These are phyloP conservation scores for Desmodus rotundus DNA, from an alignment of 2,113 vertebrate genomes.

Conservation along the genomic window DNA sequence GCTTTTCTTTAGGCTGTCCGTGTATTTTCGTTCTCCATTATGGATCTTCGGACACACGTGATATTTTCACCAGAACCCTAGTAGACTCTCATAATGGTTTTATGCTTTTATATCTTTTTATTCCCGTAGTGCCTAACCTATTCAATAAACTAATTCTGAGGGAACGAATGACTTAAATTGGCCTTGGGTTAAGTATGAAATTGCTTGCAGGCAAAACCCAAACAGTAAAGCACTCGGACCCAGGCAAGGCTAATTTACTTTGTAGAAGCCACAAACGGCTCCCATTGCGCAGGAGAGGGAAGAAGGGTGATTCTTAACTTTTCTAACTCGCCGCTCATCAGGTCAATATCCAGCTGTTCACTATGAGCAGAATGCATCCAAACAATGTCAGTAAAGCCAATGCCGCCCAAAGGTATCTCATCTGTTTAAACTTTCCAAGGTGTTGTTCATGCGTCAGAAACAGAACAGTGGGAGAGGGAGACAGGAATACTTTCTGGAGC, in stretches of 20 bases:
- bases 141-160: slow-evolving; percentile 10
- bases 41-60: background rate
- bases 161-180: slow-evolving; percentile 8
- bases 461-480: slow-evolving; percentile 14
- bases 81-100: background rate
- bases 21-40: slow-evolving; percentile 16
- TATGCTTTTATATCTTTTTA: background rate
- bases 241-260: slow-evolving; percentile 43
- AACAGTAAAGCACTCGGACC: background rate
- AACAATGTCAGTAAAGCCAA: slow-evolving; percentile 28
- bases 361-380: slow-evolving; percentile 25
- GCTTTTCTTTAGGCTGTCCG: slow-evolving; percentile 14
- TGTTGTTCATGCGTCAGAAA: slow-evolving; percentile 34
- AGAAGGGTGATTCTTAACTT: background rate
- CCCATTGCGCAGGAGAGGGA: background rate
- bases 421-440: slow-evolving; percentile 48
- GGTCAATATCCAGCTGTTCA: slow-evolving; percentile 4
- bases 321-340: slow-evolving; percentile 4
- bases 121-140: background rate
- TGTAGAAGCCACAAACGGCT: background rate
- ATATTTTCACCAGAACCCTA: slow-evolving; percentile 11
- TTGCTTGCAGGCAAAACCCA: slow-evolving; percentile 39
- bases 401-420: slow-evolving; percentile 46
- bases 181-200: slow-evolving; percentile 29
- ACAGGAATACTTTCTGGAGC: background rate